Evolutionary conservation across 2,797 vertebrate genomes (phyloP), one percentile per base, ranked within the genome.

Genomic region (Chiroxiphia lanceolata): DNA sequence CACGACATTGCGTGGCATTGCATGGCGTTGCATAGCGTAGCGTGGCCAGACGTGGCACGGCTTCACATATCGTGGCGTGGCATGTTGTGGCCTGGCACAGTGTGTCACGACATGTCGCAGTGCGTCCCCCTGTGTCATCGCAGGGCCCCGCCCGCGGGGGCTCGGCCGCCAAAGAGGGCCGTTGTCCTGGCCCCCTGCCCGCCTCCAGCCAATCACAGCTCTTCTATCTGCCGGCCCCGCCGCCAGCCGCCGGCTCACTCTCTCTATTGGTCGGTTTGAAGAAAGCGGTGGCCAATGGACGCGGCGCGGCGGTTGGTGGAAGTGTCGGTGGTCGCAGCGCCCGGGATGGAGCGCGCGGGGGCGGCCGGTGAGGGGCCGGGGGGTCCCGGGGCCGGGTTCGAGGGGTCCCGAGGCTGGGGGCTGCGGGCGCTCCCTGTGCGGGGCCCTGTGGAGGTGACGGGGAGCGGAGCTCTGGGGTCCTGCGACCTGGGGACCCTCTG

Each of bases 241-340:
- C 15, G 9, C 18, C 29, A 1, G 26, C 64, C 18, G n/a, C 33
- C 29, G 4, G 10, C 23, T 25, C 10, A 22, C 45, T 11, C 91
- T 90, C 44, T 5, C 40, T 36, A 96, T 90, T 95, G 96, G 96
- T 10, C 22, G 2, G 21, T 96, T 97, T 95, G 92, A 97, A 97
- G 95, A 29, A 20, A 50, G 18, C 47, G 12, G 31, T 1, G 69
- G 44, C 94, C 20, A 92, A 91, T 92, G 27, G 57, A 11, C 6
- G 23, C 27, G 14, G 63, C 4, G 57, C 13, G 34, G 20, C 44
- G 1, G 48, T 20, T 34, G 18, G 14, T 0, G 26, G 53, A 0
- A 1, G 40, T 1, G 20, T 0, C 1, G 6, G 9, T 2, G 59
- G 9, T 2, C 0, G 7, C 1, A 5, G 14, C 0, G 14, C 0